Conservation (phyloP, 1,140 invertebrate genomes). For the Delia radicum region DNA sequence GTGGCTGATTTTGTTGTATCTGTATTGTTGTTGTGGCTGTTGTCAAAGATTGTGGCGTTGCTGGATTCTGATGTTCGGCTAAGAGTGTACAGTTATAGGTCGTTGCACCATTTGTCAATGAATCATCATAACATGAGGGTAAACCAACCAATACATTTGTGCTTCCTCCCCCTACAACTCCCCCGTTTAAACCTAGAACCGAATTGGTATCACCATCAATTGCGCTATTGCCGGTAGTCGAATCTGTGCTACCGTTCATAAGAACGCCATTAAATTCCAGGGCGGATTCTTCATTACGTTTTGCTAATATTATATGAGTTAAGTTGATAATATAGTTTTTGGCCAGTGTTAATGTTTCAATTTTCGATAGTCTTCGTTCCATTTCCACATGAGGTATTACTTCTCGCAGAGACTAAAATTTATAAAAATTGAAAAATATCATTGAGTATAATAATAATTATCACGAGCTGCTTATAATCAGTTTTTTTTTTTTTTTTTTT, state of each 20-base stretch:
- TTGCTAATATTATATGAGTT: constrained; percentile 75
- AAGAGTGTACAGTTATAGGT: constrained; percentile 46
- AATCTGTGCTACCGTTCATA: constrained; percentile 8
- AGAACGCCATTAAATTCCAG: constrained; percentile 45
- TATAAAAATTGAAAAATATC: constrained; percentile 25
- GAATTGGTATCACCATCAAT: not conserved
- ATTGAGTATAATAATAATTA: not conserved
- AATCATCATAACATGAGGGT: constrained; percentile 32
- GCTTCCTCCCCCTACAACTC: constrained; percentile 25
- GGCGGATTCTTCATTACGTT: constrained; percentile 55
- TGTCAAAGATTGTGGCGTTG: constrained; percentile 30
- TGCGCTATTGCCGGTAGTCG: not conserved
- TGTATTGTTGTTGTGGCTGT: constrained; percentile 39
- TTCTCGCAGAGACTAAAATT: constrained; percentile 73
- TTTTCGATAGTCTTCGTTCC: constrained; percentile 82
- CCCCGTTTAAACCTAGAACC: not conserved
- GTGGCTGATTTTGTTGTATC: constrained; percentile 38
- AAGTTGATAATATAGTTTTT: constrained; percentile 90
- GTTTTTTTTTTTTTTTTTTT: not conserved
- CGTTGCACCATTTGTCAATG: constrained; percentile 21
- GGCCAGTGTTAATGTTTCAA: constrained; percentile 82
- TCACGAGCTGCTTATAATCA: not conserved
- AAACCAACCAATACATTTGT: constrained; percentile 10
- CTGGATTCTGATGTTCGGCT: constrained; percentile 37
- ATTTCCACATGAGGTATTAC: constrained; percentile 86